Percentiles rank a stretch among this genome's conserved stretches.
These are phyloP conservation scores for Tetranychus piercei DNA, from an alignment of 2,888 invertebrate species.

Conservation along the genomic window DNA sequence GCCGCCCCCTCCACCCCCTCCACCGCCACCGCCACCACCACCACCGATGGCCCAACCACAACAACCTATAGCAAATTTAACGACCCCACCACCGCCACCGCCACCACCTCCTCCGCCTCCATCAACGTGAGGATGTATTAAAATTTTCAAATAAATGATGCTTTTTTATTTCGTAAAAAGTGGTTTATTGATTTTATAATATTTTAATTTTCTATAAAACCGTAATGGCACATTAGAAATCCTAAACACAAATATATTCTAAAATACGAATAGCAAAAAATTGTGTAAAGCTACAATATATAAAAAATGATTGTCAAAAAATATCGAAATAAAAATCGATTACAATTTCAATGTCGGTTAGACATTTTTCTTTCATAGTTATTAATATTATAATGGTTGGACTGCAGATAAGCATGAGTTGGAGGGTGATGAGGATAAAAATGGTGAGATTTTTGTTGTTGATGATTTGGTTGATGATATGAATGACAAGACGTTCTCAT, in stretches of 20 bases:
- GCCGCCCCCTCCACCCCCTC: not conserved
- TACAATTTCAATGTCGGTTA: not conserved
- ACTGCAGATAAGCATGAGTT: not conserved
- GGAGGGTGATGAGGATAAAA: not conserved
- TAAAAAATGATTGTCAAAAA: not conserved
- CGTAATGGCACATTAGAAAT: not conserved
- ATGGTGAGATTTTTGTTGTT: not conserved
- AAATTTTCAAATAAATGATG: too few species aligned
- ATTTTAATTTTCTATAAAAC: not conserved
- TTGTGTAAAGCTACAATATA: too few species aligned
- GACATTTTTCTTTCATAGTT: not conserved
- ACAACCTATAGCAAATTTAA: not conserved
- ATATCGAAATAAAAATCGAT: not conserved
- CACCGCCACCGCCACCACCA: not conserved
- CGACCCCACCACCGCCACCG: not conserved
- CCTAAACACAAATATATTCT: too few species aligned
- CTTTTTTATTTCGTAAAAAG: not conserved
- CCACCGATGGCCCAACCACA: not conserved
- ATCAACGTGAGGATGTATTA: not conserved
- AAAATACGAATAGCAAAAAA: too few species aligned
- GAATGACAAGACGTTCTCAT: not conserved
- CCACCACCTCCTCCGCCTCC: slow-evolving; percentile 4
- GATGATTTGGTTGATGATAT: not conserved
- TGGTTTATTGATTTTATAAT: not conserved
- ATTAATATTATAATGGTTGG: not conserved